Evolutionary conservation across 2,113 vertebrate genomes (phyloP).

Genomic region (Lutjanus erythropterus): DNA sequence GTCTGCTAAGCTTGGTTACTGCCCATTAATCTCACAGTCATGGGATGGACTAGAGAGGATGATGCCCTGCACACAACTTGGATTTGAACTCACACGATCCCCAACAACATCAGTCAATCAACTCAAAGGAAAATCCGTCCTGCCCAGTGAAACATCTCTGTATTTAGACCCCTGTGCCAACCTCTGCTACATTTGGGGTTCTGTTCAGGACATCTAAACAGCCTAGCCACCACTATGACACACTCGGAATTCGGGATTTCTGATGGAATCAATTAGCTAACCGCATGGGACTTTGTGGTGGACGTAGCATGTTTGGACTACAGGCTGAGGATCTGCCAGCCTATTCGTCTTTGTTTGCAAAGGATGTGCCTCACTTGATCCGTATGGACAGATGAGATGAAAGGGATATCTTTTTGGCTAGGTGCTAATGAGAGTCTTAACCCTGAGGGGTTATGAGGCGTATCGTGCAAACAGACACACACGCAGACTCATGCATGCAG

Average conservation of each 20-base stretch:
- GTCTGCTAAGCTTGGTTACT: conserved; percentile 77
- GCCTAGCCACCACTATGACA: conserved; percentile 14
- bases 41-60: conserved; percentile 53
- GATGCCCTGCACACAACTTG: conserved; percentile 33
- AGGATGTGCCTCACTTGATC: conserved; percentile 67
- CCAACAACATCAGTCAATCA: conserved; percentile 16
- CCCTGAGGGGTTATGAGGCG: conserved; percentile 60
- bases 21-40: conserved; percentile 78
- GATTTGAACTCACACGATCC: conserved; percentile 8
- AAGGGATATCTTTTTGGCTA: conserved; percentile 70
- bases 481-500: conserved; percentile 54
- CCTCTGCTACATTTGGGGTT: background rate
- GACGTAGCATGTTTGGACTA: conserved; percentile 68
- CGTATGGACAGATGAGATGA: conserved; percentile 70
- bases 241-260: conserved; percentile 44
- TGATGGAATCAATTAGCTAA: conserved; percentile 74
- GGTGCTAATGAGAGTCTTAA: conserved; percentile 80
- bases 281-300: conserved; percentile 70
- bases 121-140: conserved; percentile 31
- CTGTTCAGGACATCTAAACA: conserved; percentile 8
- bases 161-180: conserved; percentile 9
- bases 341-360: conserved; percentile 70
- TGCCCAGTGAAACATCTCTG: conserved; percentile 13
- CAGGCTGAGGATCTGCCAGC: conserved; percentile 57
- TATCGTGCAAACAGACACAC: conserved; percentile 73